Evolutionary conservation across 2,797 vertebrate species (phyloP), one percentile per base, ranked within the genome.

Genomic region (Psittacula echo): DNA sequence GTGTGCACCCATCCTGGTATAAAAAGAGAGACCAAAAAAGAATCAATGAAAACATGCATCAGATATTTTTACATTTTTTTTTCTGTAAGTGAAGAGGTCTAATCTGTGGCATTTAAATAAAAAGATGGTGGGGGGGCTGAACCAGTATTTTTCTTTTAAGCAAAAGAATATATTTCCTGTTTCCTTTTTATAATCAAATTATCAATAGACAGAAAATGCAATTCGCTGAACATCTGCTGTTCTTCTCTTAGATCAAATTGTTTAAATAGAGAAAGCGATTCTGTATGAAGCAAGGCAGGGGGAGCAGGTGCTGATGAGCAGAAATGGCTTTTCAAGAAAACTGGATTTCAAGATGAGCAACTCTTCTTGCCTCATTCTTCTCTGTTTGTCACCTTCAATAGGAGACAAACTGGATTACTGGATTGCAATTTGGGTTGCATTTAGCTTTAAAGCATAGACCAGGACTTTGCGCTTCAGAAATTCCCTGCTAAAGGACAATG

Each of bases 121-220:
- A 80, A 73, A 79, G 9, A 56, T 10, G 17, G 16, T 21, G 27
- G 1, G 3, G 2, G 4, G 1, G 1, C 0, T 34, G 26, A 81
- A 83, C 1, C 8, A 60, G 5, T n/a, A 6, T 48, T 90, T 85
- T 83, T 26, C 53, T 82, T 87, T 87, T 78, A 77, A 91, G 78
- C 11, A 62, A 61, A 75, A 85, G 4, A 71, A n/a, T 56, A 21
- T 56, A 61, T 90, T 88, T 96, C 93, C 83, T 79, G 34, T 91
- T 94, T 95, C 91, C 85, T 53, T 86, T 94, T 47, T 3, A 60
- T 93, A 96, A 94, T 94, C 64, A 77, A 91, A 94, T 96, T 96
- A 95, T 27, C 47, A 30, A 70, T 64, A 74, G 51, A 50, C 12
- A 94, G 72, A 85, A 96, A 95, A 94, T 64, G 64, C 51, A 94